These are phyloP conservation scores for Andrena haemorrhoa DNA, from an alignment of 2,888 invertebrate species.

Conservation along the genomic window DNA sequence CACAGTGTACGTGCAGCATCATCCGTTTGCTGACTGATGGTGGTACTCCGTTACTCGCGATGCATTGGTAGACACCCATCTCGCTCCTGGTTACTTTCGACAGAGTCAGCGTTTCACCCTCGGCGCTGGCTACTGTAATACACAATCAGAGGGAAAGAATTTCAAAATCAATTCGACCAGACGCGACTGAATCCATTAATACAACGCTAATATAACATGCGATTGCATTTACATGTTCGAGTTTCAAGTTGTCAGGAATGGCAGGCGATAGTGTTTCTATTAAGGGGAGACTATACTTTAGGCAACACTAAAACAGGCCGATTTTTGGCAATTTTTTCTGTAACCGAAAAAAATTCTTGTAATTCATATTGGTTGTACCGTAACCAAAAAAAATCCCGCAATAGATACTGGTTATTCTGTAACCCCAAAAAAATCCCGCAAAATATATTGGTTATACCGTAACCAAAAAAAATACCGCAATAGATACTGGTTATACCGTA, in stretches of 20 bases:
- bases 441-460: too few relatives aligned
- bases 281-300: too few relatives aligned
- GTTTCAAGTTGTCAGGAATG: background rate
- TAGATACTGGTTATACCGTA: too few relatives aligned
- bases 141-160: slow-evolving; percentile 48
- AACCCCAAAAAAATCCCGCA: too few relatives aligned
- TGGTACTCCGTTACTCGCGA: slow-evolving; percentile 95
- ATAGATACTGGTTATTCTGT: too few relatives aligned
- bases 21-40: slow-evolving; percentile 95
- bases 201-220: background rate
- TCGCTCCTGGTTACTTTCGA: slow-evolving; percentile 95
- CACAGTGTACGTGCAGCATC: slow-evolving; percentile 96
- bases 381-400: too few relatives aligned
- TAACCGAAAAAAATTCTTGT: too few relatives aligned
- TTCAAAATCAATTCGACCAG: slow-evolving; percentile 1
- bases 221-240: background rate
- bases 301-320: too few relatives aligned
- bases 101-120: slow-evolving; percentile 92
- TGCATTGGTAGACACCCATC: slow-evolving; percentile 95
- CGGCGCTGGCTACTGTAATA: slow-evolving; percentile 88
- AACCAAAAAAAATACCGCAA: too few relatives aligned
- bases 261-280: too few relatives aligned
- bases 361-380: too few relatives aligned
- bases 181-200: background rate
- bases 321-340: too few relatives aligned